Base-by-base conservation (phyloP, 2,888 invertebrate genomes). In the Agonopterix heracliana region DNA sequence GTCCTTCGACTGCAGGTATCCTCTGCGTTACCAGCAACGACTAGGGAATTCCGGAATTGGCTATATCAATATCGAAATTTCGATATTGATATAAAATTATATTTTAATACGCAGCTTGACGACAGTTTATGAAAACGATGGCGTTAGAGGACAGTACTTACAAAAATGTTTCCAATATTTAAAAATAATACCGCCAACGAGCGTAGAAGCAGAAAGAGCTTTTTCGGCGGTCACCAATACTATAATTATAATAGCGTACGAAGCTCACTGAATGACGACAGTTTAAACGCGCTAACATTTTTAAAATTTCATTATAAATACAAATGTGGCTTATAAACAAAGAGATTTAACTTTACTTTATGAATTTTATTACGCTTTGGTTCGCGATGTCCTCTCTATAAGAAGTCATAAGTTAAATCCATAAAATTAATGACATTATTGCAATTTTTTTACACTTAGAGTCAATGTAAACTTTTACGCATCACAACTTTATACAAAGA, bases 211-310 rank as follows among this genome's bases (percentile, higher is more conserved):
- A 11, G 45, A 45, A 45, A 34, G 45, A 35, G 45, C 45, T 45
- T 45, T 45, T 45, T 45, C 10, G 35, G 35, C 44, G 41, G 41
- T 44, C 45, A 45, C n/a, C 36, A 45, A 43, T 41, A 41, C 36
- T 48, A 43, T 41, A 41, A 12, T 11, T 44, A 34, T 41, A 41
- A 41, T 41, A 1, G 41, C n/a, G 12, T 41, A 41, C 41, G 41
- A 10, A 41, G 45, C 42, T 41, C 35, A 38, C 46, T 50, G 44
- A 48, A 51, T 46, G 43, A 49, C 51, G 48, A 50, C 58, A 45
- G 35, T 9, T 35, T 35, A 35, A 35, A 35, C 35, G 35, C 35
- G 35, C 35, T 35, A 8, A 35, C 35, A 35, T 35, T 35, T 35
- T 9, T 35, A 35, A 35, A 35, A 35, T 35, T 35, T 35, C 35